Evolutionary conservation across 1,140 invertebrate genomes (phyloP).

Genomic region (Ceratosolen solmsi): DNA sequence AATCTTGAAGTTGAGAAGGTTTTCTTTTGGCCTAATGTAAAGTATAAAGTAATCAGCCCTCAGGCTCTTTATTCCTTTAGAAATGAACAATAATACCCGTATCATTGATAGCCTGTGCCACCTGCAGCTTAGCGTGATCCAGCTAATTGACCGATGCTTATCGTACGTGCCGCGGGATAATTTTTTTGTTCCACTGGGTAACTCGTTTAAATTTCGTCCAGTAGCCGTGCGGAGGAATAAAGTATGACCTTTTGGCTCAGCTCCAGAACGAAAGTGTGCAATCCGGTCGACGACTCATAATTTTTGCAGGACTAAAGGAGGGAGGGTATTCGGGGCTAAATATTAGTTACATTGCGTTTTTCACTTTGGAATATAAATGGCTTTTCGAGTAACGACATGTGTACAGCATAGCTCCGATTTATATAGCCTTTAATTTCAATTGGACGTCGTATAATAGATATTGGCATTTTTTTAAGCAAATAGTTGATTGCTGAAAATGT

Average conservation of each 20-base stretch:
- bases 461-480: too few species aligned
- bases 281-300: constrained; percentile 39
- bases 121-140: not conserved
- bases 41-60: too few species aligned
- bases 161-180: not conserved
- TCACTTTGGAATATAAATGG: not conserved
- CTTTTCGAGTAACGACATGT: too few species aligned
- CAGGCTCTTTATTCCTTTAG: not conserved
- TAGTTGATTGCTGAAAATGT: too few species aligned
- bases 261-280: constrained; percentile 23
- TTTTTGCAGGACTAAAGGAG: constrained; percentile 19
- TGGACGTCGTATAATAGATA: too few species aligned
- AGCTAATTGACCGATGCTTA: constrained; percentile 39
- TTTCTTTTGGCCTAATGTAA: too few species aligned
- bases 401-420: too few species aligned
- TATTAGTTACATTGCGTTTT: constrained; percentile 30
- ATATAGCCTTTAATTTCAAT: too few species aligned
- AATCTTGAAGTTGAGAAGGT: too few species aligned
- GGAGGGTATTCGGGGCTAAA: not conserved
- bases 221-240: constrained; percentile 33
- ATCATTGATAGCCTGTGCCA: not conserved
- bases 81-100: not conserved
- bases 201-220: constrained; percentile 22
- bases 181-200: not conserved
- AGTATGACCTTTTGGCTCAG: constrained; percentile 38